These are phyloP conservation scores for Cantharis rustica DNA, from an alignment of 2,888 invertebrate genomes.

Conservation along the genomic window DNA sequence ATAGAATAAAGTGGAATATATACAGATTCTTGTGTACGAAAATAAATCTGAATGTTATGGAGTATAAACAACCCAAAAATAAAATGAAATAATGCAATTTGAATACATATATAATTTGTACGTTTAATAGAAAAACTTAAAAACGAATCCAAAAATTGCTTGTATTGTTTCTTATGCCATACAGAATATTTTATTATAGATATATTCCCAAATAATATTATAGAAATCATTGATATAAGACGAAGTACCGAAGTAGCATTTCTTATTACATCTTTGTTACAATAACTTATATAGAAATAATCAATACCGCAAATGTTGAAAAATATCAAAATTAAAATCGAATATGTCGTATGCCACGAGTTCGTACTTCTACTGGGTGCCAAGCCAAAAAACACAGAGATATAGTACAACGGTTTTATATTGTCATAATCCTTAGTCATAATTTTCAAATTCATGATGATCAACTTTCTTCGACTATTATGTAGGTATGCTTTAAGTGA, in stretches of 20 bases:
- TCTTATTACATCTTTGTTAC: neutral
- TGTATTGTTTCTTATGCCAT: neutral
- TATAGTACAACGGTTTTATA: neutral
- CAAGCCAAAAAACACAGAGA: neutral
- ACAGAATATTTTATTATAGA: neutral
- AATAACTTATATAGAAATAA: neutral
- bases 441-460: neutral
- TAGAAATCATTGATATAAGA: neutral
- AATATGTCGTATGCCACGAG: neutral
- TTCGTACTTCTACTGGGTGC: neutral
- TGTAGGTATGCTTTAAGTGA: neutral
- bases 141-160: neutral
- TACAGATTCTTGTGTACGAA: neutral
- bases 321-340: neutral
- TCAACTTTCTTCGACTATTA: neutral
- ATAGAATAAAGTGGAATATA: neutral
- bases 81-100: neutral
- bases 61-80: neutral
- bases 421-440: neutral
- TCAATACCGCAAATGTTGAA: neutral
- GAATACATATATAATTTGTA: neutral
- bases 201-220: neutral
- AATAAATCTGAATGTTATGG: neutral
- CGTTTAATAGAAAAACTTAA: neutral
- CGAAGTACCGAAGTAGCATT: neutral